Base-by-base conservation (phyloP, 2,797 vertebrate genomes). In the Alauda arvensis region DNA sequence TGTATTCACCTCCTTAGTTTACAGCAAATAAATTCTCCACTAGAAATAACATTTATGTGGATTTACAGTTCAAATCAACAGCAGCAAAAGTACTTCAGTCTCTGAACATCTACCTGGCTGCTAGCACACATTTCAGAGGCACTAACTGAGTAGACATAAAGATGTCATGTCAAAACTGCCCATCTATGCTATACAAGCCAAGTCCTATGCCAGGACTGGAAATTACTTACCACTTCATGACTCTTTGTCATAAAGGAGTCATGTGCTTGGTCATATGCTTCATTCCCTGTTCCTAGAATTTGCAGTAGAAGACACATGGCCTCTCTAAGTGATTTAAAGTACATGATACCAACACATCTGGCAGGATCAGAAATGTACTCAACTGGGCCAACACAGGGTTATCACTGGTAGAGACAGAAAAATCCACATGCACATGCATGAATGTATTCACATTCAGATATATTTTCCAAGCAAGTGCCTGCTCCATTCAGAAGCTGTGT, bases 51-150 rank as follows among this genome's bases (percentile, higher is more conserved):
- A 51, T 76, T 72, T 74, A 52, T 33, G 13, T 65, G 43, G 71
- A 74, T 84, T 84, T 93, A 75, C 51, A 72, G 33, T 68, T 91
- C n/a, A 86, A 90, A 81, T 66, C 42, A 53, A 86, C 31, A 91
- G 10, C 40, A 75, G 19, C 9, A 60, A 62, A 83, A 59, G 57
- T 63, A 43, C 6, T 77, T 83, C 67, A 74, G 33, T 39, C 78
- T 74, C 53, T 78, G 71, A 89, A 74, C 17, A 69, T 39, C 48
- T 48, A 33, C 51, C 60, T 40, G 53, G 39, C 75, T 83, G 37
- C n/a, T 72, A 56, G 70, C 17, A 85, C 15, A 13, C 0, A 1
- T 90, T 83, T 83, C 7, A 5, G 82, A 87, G 37, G 62, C 66
- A 75, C 69, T 88, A 86, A 84, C 13, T 72, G 66, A 92, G 37